Conservation (phyloP, 2,888 invertebrate species). For the Drosophila neutralis region DNA sequence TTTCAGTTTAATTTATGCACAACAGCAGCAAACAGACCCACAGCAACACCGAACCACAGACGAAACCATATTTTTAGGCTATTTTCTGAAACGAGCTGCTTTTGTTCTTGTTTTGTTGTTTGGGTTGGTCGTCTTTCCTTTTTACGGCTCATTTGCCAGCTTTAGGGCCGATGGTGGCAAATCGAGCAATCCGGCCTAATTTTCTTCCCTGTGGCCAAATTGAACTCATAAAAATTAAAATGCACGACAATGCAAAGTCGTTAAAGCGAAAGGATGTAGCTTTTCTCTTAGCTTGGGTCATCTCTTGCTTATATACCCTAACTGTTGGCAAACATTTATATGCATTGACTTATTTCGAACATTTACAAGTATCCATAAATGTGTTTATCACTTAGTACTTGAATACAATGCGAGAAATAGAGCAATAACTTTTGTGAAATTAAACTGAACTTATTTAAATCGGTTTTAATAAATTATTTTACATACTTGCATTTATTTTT, state of each 20-base stretch:
- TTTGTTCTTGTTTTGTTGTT: constrained; percentile 7
- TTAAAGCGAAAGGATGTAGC: constrained; percentile 57
- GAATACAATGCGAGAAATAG: neutral
- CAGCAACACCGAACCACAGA: constrained; percentile 40
- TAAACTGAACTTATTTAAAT: neutral
- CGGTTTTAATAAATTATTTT: neutral
- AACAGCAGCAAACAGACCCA: constrained; percentile 21
- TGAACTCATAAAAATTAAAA: constrained; percentile 73
- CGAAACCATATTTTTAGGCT: constrained; percentile 42
- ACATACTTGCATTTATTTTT: neutral
- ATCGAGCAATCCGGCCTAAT: constrained; percentile 74
- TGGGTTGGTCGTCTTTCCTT: constrained; percentile 35
- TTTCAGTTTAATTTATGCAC: constrained; percentile 69
- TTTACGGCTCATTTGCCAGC: constrained; percentile 78
- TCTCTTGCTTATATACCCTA: neutral
- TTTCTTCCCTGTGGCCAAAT: constrained; percentile 65
- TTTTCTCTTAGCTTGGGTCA: neutral
- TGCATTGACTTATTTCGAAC: constrained; percentile 1
- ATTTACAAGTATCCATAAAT: neutral
- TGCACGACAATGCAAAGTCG: constrained; percentile 54
- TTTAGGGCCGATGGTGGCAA: constrained; percentile 37
- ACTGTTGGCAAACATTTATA: constrained; percentile 2
- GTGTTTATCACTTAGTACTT: constrained; percentile 16
- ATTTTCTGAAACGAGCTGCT: constrained; percentile 25
- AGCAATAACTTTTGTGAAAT: constrained; percentile 1